These are phyloP conservation scores for Montipora foliosa DNA, from an alignment of 64 coral and sea anemone genomes.

Conservation along the genomic window DNA sequence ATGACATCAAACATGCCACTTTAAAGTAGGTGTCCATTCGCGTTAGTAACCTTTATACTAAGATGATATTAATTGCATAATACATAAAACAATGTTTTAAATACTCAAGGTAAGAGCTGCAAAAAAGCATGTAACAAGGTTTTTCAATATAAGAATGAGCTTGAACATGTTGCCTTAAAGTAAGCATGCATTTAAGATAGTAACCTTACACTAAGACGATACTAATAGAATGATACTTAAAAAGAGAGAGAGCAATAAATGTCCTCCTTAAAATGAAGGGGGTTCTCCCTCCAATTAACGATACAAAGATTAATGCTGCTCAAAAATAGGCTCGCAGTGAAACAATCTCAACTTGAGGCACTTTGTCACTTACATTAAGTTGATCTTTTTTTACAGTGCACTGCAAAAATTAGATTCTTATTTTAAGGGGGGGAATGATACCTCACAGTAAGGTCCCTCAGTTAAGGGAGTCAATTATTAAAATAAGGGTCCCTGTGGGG, in stretches of 20 bases:
- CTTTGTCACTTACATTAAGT: not conserved
- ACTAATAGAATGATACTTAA: not conserved
- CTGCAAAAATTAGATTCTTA: slow-evolving; percentile 39
- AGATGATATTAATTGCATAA: not conserved
- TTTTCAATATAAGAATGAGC: not conserved
- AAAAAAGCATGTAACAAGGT: not conserved
- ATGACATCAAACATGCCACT: not conserved
- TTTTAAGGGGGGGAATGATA: not conserved
- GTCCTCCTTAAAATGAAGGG: too few species aligned
- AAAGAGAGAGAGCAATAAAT: not conserved
- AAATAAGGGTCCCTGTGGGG: not conserved
- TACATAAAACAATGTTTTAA: not conserved
- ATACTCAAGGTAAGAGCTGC: not conserved
- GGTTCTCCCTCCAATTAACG: too few species aligned
- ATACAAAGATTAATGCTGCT: too few species aligned
- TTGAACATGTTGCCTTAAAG: not conserved
- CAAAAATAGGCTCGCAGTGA: too few species aligned
- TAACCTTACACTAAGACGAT: not conserved
- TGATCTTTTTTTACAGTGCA: not conserved
- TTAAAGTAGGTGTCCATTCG: not conserved
- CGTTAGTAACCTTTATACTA: not conserved
- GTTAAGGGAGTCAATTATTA: not conserved
- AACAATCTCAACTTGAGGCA: too few species aligned
- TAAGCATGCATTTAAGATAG: not conserved
- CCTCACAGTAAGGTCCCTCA: slow-evolving; percentile 24